Percentiles rank a stretch among this genome's conserved stretches.
Evolutionary conservation across 2,113 vertebrate genomes (phyloP).

Genomic region (Nibea albiflora): DNA sequence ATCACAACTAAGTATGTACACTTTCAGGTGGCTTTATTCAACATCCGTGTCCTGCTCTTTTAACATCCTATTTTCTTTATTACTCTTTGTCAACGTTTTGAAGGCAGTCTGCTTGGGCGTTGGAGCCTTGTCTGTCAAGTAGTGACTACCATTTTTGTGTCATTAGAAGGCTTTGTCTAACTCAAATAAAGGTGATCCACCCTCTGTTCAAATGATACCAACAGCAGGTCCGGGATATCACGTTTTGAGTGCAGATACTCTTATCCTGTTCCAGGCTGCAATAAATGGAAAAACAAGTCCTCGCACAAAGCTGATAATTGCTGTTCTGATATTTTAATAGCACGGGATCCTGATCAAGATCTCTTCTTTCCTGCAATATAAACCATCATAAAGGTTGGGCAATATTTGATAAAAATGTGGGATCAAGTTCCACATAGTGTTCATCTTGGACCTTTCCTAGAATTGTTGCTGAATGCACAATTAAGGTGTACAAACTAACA

Average conservation of each 20-base stretch:
- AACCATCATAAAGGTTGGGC: constrained; percentile 64
- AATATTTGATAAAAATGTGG: constrained; percentile 71
- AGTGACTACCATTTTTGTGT: constrained; percentile 74
- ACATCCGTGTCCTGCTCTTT: constrained; percentile 81
- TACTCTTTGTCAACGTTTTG: constrained; percentile 73
- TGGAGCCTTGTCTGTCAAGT: constrained; percentile 70
- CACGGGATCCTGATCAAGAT: constrained; percentile 49
- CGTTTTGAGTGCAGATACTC: constrained; percentile 66
- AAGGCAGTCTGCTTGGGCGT: constrained; percentile 71
- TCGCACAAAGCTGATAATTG: constrained; percentile 68
- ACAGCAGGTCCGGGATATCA: constrained; percentile 74
- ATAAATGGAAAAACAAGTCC: constrained; percentile 79
- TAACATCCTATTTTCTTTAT: constrained; percentile 81
- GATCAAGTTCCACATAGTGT: constrained; percentile 52
- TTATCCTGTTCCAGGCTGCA: constrained; percentile 80
- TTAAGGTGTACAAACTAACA: background rate
- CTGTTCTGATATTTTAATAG: constrained; percentile 70
- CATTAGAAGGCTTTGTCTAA: constrained; percentile 81
- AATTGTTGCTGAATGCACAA: constrained; percentile 20
- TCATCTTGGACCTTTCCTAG: constrained; percentile 24
- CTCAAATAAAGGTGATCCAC: constrained; percentile 80
- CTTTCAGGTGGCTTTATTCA: constrained; percentile 74
- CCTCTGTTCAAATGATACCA: constrained; percentile 79
- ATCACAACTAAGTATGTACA: constrained; percentile 70
- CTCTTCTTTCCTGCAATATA: constrained; percentile 61